Conservation (phyloP, 1,140 invertebrate genomes). For the Paralvinella palmiformis region DNA sequence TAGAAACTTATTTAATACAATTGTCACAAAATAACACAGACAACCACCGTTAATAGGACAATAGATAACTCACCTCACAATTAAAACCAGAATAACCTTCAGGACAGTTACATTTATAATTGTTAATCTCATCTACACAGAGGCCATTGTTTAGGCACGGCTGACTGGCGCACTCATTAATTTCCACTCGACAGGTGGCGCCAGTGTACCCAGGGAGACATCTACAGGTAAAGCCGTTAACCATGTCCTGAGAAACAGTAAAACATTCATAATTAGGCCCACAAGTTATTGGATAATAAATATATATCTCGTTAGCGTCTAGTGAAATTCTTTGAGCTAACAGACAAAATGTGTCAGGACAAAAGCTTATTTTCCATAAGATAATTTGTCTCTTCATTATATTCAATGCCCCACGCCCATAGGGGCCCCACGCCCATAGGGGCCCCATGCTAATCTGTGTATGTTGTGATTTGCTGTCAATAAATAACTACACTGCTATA, state of each 20-base stretch:
- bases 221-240: slow-evolving; percentile 58
- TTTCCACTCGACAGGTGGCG: background rate
- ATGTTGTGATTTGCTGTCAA: no score
- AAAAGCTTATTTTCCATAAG: no score
- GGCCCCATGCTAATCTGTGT: no score
- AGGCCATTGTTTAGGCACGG: slow-evolving; percentile 19
- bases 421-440: no score
- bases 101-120: slow-evolving; percentile 19
- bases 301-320: background rate
- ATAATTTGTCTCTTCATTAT: no score
- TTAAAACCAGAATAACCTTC: slow-evolving; percentile 12
- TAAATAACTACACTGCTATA: no score
- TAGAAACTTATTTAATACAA: no score
- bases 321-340: no score
- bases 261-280: background rate
- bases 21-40: no score
- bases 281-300: background rate
- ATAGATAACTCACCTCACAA: slow-evolving; percentile 7
- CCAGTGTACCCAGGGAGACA: slow-evolving; percentile 73
- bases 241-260: slow-evolving; percentile 51
- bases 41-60: no score
- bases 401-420: no score
- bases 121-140: slow-evolving; percentile 10
- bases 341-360: no score
- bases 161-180: slow-evolving; percentile 19